Evolutionary conservation across 2,888 invertebrate species (phyloP).

Genomic region (Aleiodes alternator): DNA sequence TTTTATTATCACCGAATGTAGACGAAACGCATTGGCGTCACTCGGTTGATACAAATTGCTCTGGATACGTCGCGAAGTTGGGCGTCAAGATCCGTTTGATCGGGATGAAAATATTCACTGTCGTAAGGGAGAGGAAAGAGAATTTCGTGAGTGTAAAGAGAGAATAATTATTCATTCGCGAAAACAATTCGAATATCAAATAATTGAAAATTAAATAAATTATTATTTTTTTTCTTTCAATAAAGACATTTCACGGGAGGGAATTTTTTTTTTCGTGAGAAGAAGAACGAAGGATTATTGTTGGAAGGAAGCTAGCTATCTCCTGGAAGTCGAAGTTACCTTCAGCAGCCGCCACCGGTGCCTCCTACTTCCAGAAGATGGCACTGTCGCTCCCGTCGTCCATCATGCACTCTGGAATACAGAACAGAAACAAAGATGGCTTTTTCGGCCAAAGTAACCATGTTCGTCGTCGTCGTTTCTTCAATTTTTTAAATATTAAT

Average conservation of each 20-base stretch:
- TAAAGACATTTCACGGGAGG: background rate
- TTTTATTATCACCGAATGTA: conserved; percentile 25
- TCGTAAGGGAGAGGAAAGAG: conserved; percentile 15
- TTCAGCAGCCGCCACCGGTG: conserved; percentile 76
- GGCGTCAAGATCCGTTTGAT: conserved; percentile 32
- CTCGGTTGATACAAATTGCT: conserved; percentile 34
- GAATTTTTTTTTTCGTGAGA: conserved; percentile 45
- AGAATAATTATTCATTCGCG: background rate
- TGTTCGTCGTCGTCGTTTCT: conserved; percentile 56
- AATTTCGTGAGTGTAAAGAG: conserved; percentile 7
- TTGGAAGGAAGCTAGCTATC: conserved; percentile 78
- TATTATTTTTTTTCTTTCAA: too few species aligned
- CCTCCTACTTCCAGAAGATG: conserved; percentile 81
- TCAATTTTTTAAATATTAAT: conserved; percentile 27
- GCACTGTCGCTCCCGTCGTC: conserved; percentile 78
- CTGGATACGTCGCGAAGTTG: conserved; percentile 29
- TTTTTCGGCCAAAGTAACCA: conserved; percentile 67
- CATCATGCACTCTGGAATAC: conserved; percentile 79
- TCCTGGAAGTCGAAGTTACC: conserved; percentile 79
- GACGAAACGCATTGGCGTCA: conserved; percentile 32
- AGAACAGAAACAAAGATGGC: conserved; percentile 79
- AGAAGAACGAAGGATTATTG: conserved; percentile 65
- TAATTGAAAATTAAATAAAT: background rate
- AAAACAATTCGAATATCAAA: background rate
- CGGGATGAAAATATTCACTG: conserved; percentile 29